A percentile compares a stretch with the other conserved stretches of the same genome.
phyloP scores from a whole-genome alignment of 2,797 vertebrate species.

The Falco rusticolus region DNA sequence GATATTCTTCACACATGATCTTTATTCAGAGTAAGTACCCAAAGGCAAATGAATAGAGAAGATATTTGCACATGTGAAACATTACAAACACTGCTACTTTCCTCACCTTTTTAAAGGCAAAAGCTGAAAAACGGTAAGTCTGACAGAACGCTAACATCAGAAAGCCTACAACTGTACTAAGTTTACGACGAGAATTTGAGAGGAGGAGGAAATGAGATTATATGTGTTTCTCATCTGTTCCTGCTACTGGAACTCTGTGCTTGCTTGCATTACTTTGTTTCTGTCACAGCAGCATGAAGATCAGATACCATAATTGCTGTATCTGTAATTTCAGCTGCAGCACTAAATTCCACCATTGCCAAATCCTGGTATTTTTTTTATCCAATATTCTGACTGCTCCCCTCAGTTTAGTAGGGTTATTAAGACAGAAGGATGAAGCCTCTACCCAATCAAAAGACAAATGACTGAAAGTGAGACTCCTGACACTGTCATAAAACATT shows the following conservation, averaged over 20 bases:
- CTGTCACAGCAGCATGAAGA: neutral
- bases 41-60: neutral
- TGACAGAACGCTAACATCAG: neutral
- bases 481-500: constrained; percentile 6
- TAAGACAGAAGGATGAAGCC: neutral
- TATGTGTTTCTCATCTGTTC: neutral
- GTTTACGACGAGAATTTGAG: neutral
- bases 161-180: neutral
- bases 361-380: neutral
- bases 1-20: neutral
- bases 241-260: neutral
- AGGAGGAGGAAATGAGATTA: neutral
- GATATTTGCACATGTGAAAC: neutral
- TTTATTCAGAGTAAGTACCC: neutral
- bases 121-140: neutral
- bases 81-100: neutral
- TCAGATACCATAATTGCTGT: neutral
- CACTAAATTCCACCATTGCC: neutral
- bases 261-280: neutral
- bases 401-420: neutral
- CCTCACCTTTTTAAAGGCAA: constrained; percentile 7
- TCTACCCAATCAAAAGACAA: neutral
- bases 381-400: neutral
- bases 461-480: neutral
- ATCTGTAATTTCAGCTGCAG: neutral